Conservation (phyloP, 2,113 vertebrate genomes). For the Paratilapia polleni region DNA sequence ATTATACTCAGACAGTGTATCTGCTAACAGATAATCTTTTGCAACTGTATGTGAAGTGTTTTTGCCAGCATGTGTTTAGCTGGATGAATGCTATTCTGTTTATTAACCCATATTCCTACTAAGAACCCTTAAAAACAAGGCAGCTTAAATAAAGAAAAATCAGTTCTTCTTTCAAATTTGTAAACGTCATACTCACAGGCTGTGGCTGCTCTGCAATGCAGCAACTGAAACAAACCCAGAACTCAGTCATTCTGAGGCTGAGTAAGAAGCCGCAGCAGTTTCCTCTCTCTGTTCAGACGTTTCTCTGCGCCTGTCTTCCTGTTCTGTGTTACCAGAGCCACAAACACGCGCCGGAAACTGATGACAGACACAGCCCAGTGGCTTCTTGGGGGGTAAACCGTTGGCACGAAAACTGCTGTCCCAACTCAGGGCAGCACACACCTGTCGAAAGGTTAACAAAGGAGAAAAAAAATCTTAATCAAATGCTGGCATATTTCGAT, state of each 20-base stretch:
- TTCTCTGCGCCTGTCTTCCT: conserved; percentile 71
- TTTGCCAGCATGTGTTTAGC: background rate
- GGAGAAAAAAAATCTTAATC: background rate
- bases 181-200: conserved; percentile 81
- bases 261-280: conserved; percentile 71
- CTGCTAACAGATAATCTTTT: background rate
- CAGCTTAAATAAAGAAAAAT: background rate
- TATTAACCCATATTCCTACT: background rate
- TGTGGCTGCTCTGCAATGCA: conserved; percentile 89
- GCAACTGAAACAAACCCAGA: conserved; percentile 87
- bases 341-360: conserved; percentile 68
- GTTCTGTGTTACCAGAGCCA: conserved; percentile 63
- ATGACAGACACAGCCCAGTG: conserved; percentile 43
- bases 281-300: conserved; percentile 69
- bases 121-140: background rate
- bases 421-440: conserved; percentile 21
- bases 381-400: conserved; percentile 36
- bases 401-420: conserved; percentile 26
- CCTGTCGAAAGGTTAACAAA: conserved; percentile 27
- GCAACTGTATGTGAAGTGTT: background rate
- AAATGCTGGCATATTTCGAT: background rate
- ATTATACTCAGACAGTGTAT: background rate
- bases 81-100: background rate
- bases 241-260: conserved; percentile 86
- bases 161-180: background rate